phyloP scores from a whole-genome alignment of 2,113 vertebrate species.

The Chlamydotis undulata region DNA sequence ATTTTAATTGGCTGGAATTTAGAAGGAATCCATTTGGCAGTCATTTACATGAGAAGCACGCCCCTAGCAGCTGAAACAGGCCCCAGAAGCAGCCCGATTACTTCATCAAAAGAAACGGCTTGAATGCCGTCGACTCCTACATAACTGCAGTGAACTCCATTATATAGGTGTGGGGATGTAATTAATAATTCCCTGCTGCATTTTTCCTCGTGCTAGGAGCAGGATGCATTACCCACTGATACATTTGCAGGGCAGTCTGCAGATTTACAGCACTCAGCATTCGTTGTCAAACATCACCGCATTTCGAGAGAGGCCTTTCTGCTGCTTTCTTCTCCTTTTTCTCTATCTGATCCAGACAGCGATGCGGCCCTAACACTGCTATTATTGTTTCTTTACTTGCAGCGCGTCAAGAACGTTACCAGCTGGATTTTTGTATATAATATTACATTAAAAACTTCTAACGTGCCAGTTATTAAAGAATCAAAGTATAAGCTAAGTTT shows the following conservation, averaged over 20 bases:
- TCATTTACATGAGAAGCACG: constrained; percentile 88
- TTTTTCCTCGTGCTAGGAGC: constrained; percentile 59
- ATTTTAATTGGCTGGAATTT: constrained; percentile 84
- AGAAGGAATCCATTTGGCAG: constrained; percentile 84
- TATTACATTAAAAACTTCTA: background rate
- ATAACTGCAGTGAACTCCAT: constrained; percentile 64
- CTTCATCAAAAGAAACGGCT: constrained; percentile 77
- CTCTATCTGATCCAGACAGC: background rate
- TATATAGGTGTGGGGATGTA: constrained; percentile 61
- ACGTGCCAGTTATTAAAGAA: background rate
- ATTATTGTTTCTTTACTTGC: background rate
- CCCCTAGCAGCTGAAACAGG: constrained; percentile 84
- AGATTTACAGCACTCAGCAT: background rate
- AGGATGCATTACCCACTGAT: background rate
- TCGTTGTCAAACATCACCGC: background rate
- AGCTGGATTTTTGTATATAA: background rate
- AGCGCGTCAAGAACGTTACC: background rate
- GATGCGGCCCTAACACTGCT: background rate
- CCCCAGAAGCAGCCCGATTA: constrained; percentile 80
- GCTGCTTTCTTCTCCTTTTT: background rate
- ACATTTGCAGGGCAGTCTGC: background rate
- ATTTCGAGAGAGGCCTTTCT: background rate
- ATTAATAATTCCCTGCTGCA: constrained; percentile 70
- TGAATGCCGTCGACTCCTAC: constrained; percentile 71
- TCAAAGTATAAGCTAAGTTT: constrained; percentile 19